phyloP scores from a whole-genome alignment of 2,113 vertebrate genomes.

The Chascanopsetta lugubris region DNA sequence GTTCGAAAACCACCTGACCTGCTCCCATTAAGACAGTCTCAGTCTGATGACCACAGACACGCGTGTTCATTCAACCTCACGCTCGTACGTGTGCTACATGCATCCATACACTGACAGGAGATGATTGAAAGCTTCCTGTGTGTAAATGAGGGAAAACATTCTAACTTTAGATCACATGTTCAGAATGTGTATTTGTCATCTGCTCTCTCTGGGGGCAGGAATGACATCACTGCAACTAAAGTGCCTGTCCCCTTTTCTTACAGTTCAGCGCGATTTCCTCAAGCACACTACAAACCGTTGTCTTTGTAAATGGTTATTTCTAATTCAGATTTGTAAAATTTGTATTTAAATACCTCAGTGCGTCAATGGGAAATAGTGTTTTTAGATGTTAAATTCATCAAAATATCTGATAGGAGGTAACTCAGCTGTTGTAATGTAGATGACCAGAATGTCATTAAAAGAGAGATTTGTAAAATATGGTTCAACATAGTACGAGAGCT shows the following conservation, averaged over 20 bases:
- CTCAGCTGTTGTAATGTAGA: background rate
- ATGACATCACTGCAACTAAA: background rate
- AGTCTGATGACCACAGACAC: no score
- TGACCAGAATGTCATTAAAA: background rate
- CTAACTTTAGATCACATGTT: no score
- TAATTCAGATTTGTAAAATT: background rate
- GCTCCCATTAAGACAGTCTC: no score
- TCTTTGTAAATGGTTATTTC: background rate
- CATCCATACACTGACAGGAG: no score
- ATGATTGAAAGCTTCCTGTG: no score
- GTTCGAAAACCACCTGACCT: no score
- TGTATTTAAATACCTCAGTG: background rate
- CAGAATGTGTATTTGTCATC: background rate
- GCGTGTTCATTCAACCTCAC: no score
- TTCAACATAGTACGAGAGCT: no score
- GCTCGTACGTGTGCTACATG: no score
- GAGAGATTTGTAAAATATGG: background rate
- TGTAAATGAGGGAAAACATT: no score
- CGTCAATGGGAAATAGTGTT: no score
- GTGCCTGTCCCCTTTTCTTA: background rate
- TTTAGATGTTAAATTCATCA: background rate
- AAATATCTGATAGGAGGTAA: background rate
- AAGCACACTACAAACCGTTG: background rate
- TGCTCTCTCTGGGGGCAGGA: background rate
- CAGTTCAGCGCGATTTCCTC: background rate